phyloP scores from a whole-genome alignment of 2,797 vertebrate species.

The Sphenopsis melanotis region DNA sequence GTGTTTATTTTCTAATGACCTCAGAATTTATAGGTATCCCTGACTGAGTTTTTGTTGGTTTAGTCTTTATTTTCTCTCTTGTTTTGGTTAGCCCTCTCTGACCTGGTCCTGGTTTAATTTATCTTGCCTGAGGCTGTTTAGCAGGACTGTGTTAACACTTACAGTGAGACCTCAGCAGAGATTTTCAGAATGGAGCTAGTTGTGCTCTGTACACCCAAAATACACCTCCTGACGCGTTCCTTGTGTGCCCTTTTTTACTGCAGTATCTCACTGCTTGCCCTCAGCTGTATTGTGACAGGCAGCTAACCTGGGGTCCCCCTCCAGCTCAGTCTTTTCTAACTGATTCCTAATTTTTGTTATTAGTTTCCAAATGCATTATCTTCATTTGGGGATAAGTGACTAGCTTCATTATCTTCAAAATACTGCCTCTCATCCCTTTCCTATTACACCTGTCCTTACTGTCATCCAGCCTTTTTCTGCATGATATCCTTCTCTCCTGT shows the following conservation, averaged over 20 bases:
- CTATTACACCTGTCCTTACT: not conserved
- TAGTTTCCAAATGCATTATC: conserved; percentile 35
- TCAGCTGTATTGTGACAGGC: not conserved
- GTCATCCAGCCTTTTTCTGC: conserved; percentile 23
- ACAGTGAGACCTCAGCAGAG: not conserved
- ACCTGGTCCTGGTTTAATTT: not conserved
- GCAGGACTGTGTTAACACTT: not conserved
- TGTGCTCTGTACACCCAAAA: not conserved
- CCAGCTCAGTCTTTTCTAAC: conserved; percentile 4
- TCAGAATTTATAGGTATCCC: not conserved
- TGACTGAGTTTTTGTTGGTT: not conserved
- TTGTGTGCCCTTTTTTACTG: not conserved
- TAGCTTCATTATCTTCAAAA: conserved; percentile 39
- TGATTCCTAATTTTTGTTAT: conserved; percentile 26
- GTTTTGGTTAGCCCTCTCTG: not conserved
- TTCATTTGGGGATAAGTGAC: conserved; percentile 10
- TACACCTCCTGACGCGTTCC: not conserved
- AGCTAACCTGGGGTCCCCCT: not conserved
- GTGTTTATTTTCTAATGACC: not conserved
- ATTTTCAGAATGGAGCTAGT: not conserved
- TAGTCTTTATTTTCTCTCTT: not conserved
- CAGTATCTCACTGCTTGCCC: not conserved
- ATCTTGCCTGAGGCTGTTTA: not conserved
- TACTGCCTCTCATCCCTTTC: not conserved
- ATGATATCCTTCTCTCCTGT: not conserved